These are phyloP conservation scores for Drosophila sordidapex DNA, from an alignment of 2,888 invertebrate species.

Conservation along the genomic window DNA sequence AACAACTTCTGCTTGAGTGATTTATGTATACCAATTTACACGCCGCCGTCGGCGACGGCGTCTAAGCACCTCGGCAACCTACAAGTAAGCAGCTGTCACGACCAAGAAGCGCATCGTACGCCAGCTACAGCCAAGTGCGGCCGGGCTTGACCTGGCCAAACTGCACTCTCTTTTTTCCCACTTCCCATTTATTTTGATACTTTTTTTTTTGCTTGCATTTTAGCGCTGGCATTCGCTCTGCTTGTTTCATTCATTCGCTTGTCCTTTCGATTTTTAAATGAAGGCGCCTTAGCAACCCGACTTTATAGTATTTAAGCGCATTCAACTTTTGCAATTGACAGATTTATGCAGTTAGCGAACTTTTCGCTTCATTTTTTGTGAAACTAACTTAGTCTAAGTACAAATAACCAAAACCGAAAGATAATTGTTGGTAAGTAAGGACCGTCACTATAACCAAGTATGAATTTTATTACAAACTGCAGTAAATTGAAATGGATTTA, in stretches of 20 bases:
- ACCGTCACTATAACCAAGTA: neutral
- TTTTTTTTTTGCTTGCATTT: slow-evolving; percentile 39
- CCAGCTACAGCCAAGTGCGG: slow-evolving; percentile 36
- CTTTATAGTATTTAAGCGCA: slow-evolving; percentile 58
- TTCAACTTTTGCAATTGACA: slow-evolving; percentile 73
- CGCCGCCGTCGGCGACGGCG: slow-evolving; percentile 38
- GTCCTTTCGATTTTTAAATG: slow-evolving; percentile 79
- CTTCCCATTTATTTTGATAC: slow-evolving; percentile 21
- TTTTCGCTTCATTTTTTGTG: slow-evolving; percentile 21
- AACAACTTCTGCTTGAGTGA: slow-evolving; percentile 80
- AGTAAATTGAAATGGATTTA: slow-evolving; percentile 48
- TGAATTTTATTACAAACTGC: slow-evolving; percentile 32
- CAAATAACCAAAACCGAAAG: slow-evolving; percentile 57
- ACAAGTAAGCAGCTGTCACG: slow-evolving; percentile 40
- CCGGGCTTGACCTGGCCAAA: slow-evolving; percentile 40
- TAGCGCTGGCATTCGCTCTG: slow-evolving; percentile 35
- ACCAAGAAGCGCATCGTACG: slow-evolving; percentile 39
- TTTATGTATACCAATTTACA: slow-evolving; percentile 83
- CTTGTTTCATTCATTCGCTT: slow-evolving; percentile 72
- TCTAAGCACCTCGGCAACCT: slow-evolving; percentile 25
- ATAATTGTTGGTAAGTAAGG: slow-evolving; percentile 36
- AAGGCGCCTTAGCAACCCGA: slow-evolving; percentile 26
- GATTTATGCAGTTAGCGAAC: slow-evolving; percentile 56
- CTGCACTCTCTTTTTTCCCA: slow-evolving; percentile 32
- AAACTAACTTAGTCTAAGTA: slow-evolving; percentile 6